phyloP scores from a whole-genome alignment of 2,888 invertebrate genomes.

The Pycnomerus fuliginosus region DNA sequence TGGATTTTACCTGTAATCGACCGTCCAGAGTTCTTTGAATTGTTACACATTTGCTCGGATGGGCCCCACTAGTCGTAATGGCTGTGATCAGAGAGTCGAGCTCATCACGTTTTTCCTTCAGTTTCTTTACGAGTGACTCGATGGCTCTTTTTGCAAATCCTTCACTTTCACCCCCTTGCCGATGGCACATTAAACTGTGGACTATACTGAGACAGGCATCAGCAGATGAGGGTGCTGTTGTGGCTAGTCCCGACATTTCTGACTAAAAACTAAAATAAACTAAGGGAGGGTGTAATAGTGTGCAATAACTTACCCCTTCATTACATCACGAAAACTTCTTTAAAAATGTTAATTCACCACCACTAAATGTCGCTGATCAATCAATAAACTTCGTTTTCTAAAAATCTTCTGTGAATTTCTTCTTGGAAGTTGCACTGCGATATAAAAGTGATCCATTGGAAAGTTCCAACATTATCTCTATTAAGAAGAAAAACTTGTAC shows the following conservation, averaged over 20 bases:
- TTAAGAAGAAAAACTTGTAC: too few species aligned
- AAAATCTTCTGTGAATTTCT: too few species aligned
- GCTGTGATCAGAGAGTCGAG: conserved; percentile 96
- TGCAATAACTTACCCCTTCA: too few species aligned
- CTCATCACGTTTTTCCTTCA: conserved; percentile 98
- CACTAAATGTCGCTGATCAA: too few species aligned
- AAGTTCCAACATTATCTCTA: too few species aligned
- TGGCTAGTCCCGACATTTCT: conserved; percentile 68
- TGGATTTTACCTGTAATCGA: conserved; percentile 82
- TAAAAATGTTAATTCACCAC: too few species aligned
- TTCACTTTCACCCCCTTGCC: conserved; percentile 97
- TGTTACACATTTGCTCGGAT: conserved; percentile 98
- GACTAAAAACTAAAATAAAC: too few species aligned
- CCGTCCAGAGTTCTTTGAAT: conserved; percentile 98
- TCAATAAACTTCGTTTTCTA: too few species aligned
- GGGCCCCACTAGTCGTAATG: conserved; percentile 98
- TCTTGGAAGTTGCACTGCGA: too few species aligned
- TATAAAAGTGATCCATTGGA: too few species aligned
- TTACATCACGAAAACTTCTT: too few species aligned
- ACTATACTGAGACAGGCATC: conserved; percentile 99
- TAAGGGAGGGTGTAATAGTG: too few species aligned
- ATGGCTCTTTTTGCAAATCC: conserved; percentile 98
- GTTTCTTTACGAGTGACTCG: conserved; percentile 96
- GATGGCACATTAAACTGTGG: conserved; percentile 97
- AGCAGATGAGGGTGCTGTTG: conserved; percentile 89